Conservation (phyloP, 1,140 invertebrate species). For the Holotrichia oblita region DNA sequence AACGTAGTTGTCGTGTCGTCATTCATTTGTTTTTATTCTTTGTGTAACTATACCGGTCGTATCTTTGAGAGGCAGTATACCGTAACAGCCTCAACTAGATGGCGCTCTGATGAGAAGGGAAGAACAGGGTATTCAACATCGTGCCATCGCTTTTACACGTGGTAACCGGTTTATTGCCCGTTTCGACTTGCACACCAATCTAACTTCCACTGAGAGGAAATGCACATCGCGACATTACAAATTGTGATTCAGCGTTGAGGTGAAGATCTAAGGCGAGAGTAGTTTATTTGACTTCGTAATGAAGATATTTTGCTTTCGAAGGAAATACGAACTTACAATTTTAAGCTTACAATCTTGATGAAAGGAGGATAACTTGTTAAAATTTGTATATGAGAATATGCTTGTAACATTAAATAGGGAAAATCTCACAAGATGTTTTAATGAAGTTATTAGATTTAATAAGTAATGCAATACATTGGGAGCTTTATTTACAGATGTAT, state of each 20-base stretch:
- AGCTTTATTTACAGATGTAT: no score
- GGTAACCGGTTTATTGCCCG: constrained; percentile 33
- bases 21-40: constrained; percentile 3
- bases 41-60: not conserved
- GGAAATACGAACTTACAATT: not conserved
- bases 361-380: not conserved
- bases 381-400: constrained; percentile 2
- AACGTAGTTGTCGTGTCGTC: not conserved
- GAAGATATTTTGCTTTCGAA: constrained; percentile 14
- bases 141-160: constrained; percentile 19
- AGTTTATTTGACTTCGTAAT: constrained; percentile 31
- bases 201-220: not conserved
- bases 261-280: constrained; percentile 15
- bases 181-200: constrained; percentile 10
- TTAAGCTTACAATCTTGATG: not conserved
- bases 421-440: no score
- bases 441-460: no score
- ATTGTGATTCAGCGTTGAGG: constrained; percentile 20
- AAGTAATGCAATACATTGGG: no score
- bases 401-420: not conserved
- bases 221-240: constrained; percentile 7
- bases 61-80: not conserved
- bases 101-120: not conserved
- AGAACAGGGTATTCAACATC: not conserved
- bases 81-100: not conserved